Base-by-base conservation (phyloP, 1,140 invertebrate species). In the Bombus impatiens region DNA sequence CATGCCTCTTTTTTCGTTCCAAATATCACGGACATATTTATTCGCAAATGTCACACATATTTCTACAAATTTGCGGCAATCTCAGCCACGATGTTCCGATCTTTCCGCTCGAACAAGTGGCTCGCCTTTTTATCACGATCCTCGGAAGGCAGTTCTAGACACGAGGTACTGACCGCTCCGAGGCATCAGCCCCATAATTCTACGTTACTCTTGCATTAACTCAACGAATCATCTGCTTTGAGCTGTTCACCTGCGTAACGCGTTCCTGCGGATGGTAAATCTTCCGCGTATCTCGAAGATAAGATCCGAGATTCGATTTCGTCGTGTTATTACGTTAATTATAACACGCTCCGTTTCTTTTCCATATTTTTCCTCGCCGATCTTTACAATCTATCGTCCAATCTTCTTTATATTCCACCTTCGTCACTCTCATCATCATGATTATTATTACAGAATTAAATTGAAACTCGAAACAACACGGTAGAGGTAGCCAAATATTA, bases 141-240 rank as follows among this genome's bases (percentile, higher is more conserved):
- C 47, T 59, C 28, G 28, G 62, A 32, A 77, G 53, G 47, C 62
- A 70, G 62, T 77, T 83, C 71, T 76, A 83, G 53, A 68, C 72
- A 44, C 37, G 40, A 83, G 74, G n/a, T 67, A 76, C 72, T 79
- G 25, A 40, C 28, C 62, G 80, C 80, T 59, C 6, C 40, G 37
- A 53, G 80, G 62, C 65, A 71, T 71, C 81, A 35, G 85, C 32
- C 35, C 79, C 37, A 71, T 86, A 86, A 86, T 86, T 86, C 72
- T 59, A 86, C 74, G 72, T 76, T 86, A 83, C 80, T 76, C 85
- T 67, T 67, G 80, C 81, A 83, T 86, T 86, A 86, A 83, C 80
- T 86, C 65, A 59, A 42, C 67, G 80, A 83, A 86, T 86, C 80
- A 83, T 86, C 83, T 85, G 78, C 83, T 85, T 72, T 85, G 77